Base-by-base conservation (phyloP, 1,140 invertebrate species). In the Sminthurinus signatus region DNA sequence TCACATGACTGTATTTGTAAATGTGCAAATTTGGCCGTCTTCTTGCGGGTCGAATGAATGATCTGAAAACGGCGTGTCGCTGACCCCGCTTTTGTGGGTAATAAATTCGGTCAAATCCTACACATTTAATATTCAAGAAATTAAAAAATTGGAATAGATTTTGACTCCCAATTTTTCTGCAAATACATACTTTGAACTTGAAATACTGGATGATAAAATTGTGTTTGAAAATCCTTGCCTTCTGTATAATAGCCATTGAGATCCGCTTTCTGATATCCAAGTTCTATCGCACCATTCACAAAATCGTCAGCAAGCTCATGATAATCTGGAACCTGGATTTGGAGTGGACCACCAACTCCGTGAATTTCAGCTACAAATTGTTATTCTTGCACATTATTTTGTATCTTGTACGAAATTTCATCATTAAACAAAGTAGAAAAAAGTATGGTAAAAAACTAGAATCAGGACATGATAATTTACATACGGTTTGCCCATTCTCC, bases 191-290 rank as follows among this genome's bases (percentile, higher is more conserved):
- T 19, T n/a, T 59, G 28, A 29, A 29, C 32, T 17, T 48, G 14
- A 46, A 43, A 4, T 17, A 28, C 3, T 17, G 25, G 1, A 19
- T 5, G 29, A 1, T 46, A 10, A 48, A 28, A 60, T 31, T 17
- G n/a, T 48, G 28, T 2, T 14, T 14, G 29, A 27, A 8, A 51
- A 32, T 19, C 19, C 23, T 0, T 44, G 43, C 63, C 63, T 55
- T 65, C 57, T 21, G 46, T 43, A 39, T 50, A 60, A 12, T 39
- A n/a, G 1, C 91, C 87, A 78, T 91, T 93, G 17, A 93, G 88
- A 73, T 93, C 91, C 50, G 88, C 82, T 73, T 85, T 89, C 64
- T 86, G 84, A 73, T 94, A 96, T 17, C 93, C 92, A 25, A 92
- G 79, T 76, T 95, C 88, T 8, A 82, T 79, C 0, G 90, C 92